Evolutionary conservation across 2,888 invertebrate genomes (phyloP).

Genomic region (Unio delphinus): DNA sequence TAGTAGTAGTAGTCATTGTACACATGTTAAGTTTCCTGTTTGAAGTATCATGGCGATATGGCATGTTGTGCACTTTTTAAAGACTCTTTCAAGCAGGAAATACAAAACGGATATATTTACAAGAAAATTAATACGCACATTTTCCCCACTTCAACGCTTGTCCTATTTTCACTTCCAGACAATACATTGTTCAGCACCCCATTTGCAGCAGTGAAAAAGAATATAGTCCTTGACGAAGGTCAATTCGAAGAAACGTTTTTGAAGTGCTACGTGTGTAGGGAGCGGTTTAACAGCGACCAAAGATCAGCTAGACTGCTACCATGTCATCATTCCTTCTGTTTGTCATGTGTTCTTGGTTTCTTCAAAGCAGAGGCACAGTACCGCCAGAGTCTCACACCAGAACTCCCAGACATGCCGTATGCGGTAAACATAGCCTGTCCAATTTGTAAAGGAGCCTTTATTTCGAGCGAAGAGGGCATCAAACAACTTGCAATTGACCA

Average conservation of each 20-base stretch:
- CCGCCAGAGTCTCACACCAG: constrained; percentile 36
- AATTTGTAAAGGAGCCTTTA: constrained; percentile 47
- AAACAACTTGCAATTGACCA: constrained; percentile 56
- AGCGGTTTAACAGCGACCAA: constrained; percentile 38
- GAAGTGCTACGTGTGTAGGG: constrained; percentile 53
- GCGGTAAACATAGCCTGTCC: constrained; percentile 58
- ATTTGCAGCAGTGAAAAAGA: constrained; percentile 36
- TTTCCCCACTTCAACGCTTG: too few relatives aligned
- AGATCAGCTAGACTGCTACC: constrained; percentile 55
- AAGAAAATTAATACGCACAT: too few relatives aligned
- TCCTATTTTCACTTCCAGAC: too few relatives aligned
- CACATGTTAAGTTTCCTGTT: too few relatives aligned
- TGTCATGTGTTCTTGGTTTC: constrained; percentile 43
- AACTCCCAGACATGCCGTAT: constrained; percentile 32
- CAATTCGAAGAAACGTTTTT: constrained; percentile 57
- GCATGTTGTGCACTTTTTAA: too few relatives aligned
- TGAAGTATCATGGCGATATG: too few relatives aligned
- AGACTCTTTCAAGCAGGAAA: too few relatives aligned
- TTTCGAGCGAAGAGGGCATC: constrained; percentile 55
- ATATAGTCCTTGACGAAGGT: constrained; percentile 59
- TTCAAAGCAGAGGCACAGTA: constrained; percentile 50
- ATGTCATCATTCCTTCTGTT: constrained; percentile 62
- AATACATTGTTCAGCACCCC: neutral
- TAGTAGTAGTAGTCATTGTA: too few relatives aligned
- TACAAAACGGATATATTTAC: too few relatives aligned